A percentile compares a stretch with the other conserved stretches of the same genome.
These are phyloP conservation scores for Glyptemys insculpta DNA, from an alignment of 2,797 vertebrate genomes.

Conservation along the genomic window DNA sequence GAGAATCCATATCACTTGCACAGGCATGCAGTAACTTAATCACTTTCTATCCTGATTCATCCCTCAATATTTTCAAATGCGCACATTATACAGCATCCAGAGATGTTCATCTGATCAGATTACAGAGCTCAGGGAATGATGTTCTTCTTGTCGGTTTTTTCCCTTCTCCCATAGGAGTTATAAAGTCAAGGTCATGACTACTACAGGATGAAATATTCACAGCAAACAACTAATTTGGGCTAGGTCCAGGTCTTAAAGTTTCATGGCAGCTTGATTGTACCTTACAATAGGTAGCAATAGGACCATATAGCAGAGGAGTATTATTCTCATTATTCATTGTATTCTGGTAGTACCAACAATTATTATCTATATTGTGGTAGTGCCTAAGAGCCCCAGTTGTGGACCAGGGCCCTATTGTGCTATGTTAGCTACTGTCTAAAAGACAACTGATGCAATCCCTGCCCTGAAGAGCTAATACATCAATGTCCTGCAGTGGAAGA, in stretches of 20 bases:
- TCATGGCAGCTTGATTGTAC: background rate
- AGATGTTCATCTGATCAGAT: background rate
- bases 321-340: background rate
- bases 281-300: accelerated
- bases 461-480: background rate
- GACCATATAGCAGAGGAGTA: accelerated
- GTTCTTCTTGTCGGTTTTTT: background rate
- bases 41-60: background rate
- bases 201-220: no score
- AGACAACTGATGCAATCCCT: background rate
- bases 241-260: background rate
- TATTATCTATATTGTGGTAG: background rate
- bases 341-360: background rate
- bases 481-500: background rate
- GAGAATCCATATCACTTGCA: background rate
- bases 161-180: accelerated
- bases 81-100: background rate
- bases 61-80: background rate
- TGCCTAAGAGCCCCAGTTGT: background rate
- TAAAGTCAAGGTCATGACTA: background rate
- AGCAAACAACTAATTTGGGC: accelerated
- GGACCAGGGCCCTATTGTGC: background rate
- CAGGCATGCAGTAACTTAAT: background rate
- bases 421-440: background rate
- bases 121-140: background rate